Evolutionary conservation across 2,797 vertebrate species (phyloP).

Genomic region (Petrocephalus sullivani): DNA sequence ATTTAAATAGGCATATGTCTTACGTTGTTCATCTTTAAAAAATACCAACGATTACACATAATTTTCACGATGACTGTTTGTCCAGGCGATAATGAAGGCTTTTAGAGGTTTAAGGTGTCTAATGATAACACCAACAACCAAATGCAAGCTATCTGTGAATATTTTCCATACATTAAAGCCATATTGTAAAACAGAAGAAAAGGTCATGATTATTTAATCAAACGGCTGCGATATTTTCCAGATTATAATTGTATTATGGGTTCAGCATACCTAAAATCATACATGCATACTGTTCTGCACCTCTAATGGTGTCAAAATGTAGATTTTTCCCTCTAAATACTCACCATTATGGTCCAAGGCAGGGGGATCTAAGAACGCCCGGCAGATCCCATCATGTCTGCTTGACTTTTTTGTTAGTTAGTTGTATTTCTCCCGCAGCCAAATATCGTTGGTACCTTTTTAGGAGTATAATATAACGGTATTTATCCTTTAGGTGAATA

Average conservation of each 20-base stretch:
- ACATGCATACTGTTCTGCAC: neutral
- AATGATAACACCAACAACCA: neutral
- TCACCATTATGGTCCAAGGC: constrained; percentile 27
- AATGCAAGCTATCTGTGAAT: neutral
- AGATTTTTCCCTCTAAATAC: constrained; percentile 6
- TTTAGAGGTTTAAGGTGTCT: neutral
- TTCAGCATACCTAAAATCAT: neutral
- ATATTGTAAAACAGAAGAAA: neutral
- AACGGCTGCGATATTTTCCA: neutral
- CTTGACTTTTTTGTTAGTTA: neutral
- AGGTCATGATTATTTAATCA: neutral
- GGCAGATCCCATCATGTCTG: constrained; percentile 16
- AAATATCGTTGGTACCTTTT: neutral
- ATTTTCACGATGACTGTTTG: neutral
- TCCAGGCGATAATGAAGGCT: neutral
- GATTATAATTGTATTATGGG: neutral
- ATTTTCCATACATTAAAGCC: neutral
- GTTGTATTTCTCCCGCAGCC: neutral
- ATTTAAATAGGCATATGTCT: neutral
- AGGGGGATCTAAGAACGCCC: constrained; percentile 7
- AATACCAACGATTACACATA: neutral
- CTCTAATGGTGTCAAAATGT: neutral
- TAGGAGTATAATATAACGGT: neutral
- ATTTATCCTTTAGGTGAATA: constrained; percentile 2
- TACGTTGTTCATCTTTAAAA: neutral